Conservation (phyloP, 2,888 invertebrate species). For the Myathropa florea region DNA sequence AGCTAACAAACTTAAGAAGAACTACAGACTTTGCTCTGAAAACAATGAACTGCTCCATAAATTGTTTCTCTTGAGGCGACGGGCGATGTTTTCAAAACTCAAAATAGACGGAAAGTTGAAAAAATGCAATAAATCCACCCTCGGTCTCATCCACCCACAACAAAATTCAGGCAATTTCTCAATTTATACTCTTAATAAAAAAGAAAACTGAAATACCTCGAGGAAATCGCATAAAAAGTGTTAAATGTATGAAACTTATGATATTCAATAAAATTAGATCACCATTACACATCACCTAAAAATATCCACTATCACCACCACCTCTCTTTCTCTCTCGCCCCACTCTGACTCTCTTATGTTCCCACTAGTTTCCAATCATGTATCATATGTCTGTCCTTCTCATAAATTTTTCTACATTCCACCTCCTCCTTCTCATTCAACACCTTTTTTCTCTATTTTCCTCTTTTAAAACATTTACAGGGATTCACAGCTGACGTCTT, state of each 20-base stretch:
- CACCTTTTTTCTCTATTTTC: background rate
- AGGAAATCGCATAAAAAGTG: background rate
- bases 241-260: constrained; percentile 29
- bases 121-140: background rate
- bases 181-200: background rate
- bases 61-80: too few species aligned
- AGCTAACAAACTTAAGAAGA: too few species aligned
- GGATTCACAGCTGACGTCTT: constrained; percentile 48
- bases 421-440: background rate
- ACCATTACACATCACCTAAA: constrained; percentile 58
- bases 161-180: background rate
- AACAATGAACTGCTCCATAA: too few species aligned
- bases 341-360: too few species aligned
- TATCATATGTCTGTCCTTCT: constrained; percentile 29
- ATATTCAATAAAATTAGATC: constrained; percentile 64
- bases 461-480: constrained; percentile 16
- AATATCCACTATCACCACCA: constrained; percentile 39
- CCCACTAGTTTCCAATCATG: background rate
- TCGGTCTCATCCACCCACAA: background rate
- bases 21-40: too few species aligned
- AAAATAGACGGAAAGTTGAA: too few species aligned
- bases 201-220: background rate
- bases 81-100: background rate
- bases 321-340: background rate
- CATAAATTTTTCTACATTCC: constrained; percentile 3